Percentiles rank a stretch among this genome's conserved stretches.
Evolutionary conservation across 1,140 invertebrate genomes (phyloP).

Genomic region (Drosophila baimaii): DNA sequence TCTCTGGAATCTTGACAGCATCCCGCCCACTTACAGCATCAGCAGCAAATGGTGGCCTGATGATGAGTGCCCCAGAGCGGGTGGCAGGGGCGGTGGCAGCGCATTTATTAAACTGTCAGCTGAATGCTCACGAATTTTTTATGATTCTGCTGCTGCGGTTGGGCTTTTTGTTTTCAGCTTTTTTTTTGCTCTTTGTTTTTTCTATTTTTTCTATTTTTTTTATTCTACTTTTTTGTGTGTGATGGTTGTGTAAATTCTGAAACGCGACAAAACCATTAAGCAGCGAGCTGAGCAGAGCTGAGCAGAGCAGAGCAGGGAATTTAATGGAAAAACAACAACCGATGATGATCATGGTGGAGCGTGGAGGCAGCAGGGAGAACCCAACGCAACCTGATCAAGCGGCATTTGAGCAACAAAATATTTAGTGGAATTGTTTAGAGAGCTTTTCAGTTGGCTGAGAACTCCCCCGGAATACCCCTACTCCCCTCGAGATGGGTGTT

Average conservation of each 20-base stretch:
- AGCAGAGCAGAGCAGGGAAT: slow-evolving; percentile 44
- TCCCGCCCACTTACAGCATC: slow-evolving; percentile 34
- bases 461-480: neutral
- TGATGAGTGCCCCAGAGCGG: slow-evolving; percentile 2
- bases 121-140: slow-evolving; percentile 72
- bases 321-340: slow-evolving; percentile 56
- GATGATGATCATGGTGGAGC: slow-evolving; percentile 34
- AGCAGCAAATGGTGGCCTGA: slow-evolving; percentile 15
- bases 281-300: slow-evolving; percentile 36
- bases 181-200: slow-evolving; percentile 35
- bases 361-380: slow-evolving; percentile 20
- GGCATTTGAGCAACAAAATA: slow-evolving; percentile 20
- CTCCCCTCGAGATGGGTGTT: slow-evolving; percentile 8
- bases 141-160: slow-evolving; percentile 32
- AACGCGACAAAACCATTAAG: slow-evolving; percentile 79
- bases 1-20: slow-evolving; percentile 20
- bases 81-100: neutral
- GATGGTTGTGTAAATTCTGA: slow-evolving; percentile 71
- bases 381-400: slow-evolving; percentile 29
- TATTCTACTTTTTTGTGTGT: slow-evolving; percentile 14
- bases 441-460: neutral
- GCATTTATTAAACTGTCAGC: slow-evolving; percentile 80
- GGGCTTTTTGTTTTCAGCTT: slow-evolving; percentile 23
- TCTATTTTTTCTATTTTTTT: slow-evolving; percentile 43
- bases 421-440: neutral